These are phyloP conservation scores for Mus pahari DNA, from an alignment of 2,113 vertebrate species.

Conservation along the genomic window DNA sequence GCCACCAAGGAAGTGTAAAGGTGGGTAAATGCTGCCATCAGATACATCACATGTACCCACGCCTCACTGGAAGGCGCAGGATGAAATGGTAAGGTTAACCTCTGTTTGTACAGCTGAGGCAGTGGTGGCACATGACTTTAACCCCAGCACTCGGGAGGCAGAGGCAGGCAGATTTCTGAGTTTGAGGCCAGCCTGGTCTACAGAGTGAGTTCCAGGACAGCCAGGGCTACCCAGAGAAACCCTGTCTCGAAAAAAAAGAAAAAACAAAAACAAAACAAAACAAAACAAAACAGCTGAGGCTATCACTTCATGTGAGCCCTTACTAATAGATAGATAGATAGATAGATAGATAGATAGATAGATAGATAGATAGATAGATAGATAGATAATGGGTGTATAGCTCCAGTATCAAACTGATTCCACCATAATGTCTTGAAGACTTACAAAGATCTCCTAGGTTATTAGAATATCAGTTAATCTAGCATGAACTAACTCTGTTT, in stretches of 20 bases:
- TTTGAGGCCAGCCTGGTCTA: too few relatives aligned
- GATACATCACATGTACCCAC: neutral
- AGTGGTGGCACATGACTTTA: too few relatives aligned
- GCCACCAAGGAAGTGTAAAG: constrained; percentile 17
- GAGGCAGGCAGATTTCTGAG: too few relatives aligned
- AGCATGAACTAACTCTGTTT: neutral
- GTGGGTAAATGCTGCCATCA: neutral
- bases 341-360: too few relatives aligned
- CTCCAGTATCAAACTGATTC: neutral
- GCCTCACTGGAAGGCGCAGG: neutral
- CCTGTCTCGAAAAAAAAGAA: too few relatives aligned
- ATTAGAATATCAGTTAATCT: neutral
- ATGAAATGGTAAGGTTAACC: constrained; percentile 17
- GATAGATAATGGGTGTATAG: neutral
- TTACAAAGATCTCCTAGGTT: neutral
- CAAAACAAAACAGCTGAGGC: too few relatives aligned
- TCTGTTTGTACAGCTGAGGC: constrained; percentile 16
- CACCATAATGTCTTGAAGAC: neutral
- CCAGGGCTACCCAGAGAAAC: too few relatives aligned
- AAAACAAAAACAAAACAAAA: too few relatives aligned
- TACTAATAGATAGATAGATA: constrained; percentile 15
- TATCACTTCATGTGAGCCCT: neutral
- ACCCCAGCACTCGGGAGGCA: too few relatives aligned
- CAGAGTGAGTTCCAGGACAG: too few relatives aligned
- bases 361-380: too few relatives aligned